These are phyloP conservation scores for Cryptosula pallasiana DNA, from an alignment of 2,888 invertebrate species.

Conservation along the genomic window DNA sequence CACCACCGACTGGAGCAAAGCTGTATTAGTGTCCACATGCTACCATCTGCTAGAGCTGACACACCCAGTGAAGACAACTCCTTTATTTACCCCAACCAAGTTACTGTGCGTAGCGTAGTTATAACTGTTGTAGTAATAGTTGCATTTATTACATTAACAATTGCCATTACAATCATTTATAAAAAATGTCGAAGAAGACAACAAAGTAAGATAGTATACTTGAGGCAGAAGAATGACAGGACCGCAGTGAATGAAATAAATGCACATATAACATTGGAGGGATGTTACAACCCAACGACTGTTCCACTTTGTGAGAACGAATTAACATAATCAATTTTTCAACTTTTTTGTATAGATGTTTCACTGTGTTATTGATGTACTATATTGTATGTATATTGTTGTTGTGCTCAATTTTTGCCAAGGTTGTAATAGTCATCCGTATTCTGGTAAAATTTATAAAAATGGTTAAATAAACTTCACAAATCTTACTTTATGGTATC, in stretches of 20 bases:
- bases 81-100: background rate
- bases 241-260: background rate
- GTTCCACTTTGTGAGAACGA: constrained; percentile 7
- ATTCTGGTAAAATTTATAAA: no score
- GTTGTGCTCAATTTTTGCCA: no score
- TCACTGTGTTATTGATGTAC: no score
- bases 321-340: background rate
- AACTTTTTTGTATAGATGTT: no score
- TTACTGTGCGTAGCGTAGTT: background rate
- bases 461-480: no score
- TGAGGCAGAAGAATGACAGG: background rate
- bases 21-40: background rate
- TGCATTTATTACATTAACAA: background rate
- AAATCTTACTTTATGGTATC: no score
- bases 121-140: background rate
- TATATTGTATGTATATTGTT: no score
- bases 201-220: background rate
- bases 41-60: background rate
- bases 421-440: no score
- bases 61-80: background rate
- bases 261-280: background rate
- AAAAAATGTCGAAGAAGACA: background rate
- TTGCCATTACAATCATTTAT: background rate
- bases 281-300: constrained; percentile 17
- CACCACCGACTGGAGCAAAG: constrained; percentile 4